Conservation (phyloP, 2,888 invertebrate species). For the Lochmaea crataegi region DNA sequence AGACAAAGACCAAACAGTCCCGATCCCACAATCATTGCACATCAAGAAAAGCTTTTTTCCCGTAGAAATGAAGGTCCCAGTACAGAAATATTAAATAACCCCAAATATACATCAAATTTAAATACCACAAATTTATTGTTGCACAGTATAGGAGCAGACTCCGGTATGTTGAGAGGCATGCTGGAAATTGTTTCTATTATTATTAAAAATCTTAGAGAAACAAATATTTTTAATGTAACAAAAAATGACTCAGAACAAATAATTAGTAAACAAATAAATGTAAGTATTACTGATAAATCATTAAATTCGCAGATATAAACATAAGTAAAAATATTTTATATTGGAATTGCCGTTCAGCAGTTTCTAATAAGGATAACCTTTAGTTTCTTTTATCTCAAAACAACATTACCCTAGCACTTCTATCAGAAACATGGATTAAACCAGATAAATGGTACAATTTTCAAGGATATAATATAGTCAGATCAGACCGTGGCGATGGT, state of each 20-base stretch:
- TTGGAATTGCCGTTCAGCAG: neutral
- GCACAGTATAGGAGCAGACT: neutral
- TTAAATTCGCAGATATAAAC: conserved; percentile 2
- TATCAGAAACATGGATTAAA: conserved; percentile 5
- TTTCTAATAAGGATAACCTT: neutral
- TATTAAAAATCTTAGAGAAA: neutral
- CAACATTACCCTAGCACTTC: neutral
- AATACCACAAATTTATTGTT: neutral
- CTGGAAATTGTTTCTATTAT: neutral
- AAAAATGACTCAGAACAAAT: neutral
- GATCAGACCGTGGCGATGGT: neutral
- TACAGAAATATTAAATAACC: neutral
- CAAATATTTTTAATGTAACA: neutral
- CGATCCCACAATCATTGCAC: neutral
- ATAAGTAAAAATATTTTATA: neutral
- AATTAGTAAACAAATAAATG: conserved; percentile 5
- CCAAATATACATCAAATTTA: neutral
- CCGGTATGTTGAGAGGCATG: neutral
- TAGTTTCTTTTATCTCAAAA: neutral
- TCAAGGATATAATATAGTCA: neutral
- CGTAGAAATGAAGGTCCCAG: neutral
- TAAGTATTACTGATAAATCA: neutral
- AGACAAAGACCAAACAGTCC: neutral
- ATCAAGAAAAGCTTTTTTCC: neutral
- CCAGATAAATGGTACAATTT: neutral